Conservation (phyloP, 30 jellyfish, hydroid and myxozoan genomes). For the Hydractinia symbiolongicarpus region DNA sequence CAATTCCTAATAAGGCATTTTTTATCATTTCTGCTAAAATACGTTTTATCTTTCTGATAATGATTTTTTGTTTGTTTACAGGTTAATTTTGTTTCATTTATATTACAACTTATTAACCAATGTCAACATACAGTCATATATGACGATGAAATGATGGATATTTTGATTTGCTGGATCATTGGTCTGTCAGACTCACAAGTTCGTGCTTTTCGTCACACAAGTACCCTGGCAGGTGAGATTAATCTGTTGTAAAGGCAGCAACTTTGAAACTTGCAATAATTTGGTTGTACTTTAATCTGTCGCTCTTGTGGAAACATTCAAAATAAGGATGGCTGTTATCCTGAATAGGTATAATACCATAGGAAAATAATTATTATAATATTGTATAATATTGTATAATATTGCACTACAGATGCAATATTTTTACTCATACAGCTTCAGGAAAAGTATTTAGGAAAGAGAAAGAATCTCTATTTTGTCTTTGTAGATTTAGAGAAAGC, state of each 20-base stretch:
- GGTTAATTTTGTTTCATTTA: conserved; percentile 59
- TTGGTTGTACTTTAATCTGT: neutral
- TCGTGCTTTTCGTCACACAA: conserved; percentile 90
- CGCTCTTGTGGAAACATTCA: neutral
- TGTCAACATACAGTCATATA: conserved; percentile 67
- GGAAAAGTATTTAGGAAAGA: too few relatives aligned
- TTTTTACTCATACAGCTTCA: too few relatives aligned
- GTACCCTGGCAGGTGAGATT: conserved; percentile 78
- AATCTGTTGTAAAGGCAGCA: neutral
- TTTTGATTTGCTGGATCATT: conserved; percentile 70
- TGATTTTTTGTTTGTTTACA: conserved; percentile 15
- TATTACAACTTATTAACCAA: conserved; percentile 47
- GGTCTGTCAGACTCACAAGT: conserved; percentile 88
- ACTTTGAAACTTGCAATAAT: neutral
- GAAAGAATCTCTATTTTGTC: too few relatives aligned
- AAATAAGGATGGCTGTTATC: neutral
- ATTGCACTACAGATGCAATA: too few relatives aligned
- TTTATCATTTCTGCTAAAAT: neutral
- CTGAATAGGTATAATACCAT: too few relatives aligned
- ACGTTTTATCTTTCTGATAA: neutral
- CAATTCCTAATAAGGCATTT: neutral
- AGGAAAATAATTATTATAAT: too few relatives aligned
- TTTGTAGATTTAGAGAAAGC: too few relatives aligned
- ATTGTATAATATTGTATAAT: too few relatives aligned
- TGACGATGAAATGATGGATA: conserved; percentile 82